Evolutionary conservation across 92 coral and sea anemone genomes (phyloP), one percentile per base, ranked within the genome.

Genomic region (Parazoanthus atlanticus): DNA sequence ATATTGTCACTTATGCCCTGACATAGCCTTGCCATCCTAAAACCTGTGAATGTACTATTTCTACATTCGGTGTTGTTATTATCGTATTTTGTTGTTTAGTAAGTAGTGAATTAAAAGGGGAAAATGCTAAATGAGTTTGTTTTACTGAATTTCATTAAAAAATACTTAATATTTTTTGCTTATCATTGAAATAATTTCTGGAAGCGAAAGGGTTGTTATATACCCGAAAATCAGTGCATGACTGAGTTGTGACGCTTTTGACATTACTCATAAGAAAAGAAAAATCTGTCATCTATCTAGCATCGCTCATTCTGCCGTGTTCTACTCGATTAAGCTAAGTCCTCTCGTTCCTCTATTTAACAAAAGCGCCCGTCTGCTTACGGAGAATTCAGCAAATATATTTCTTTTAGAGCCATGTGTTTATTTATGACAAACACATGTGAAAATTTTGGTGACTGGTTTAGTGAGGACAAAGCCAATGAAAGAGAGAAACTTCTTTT

Each of bases 401-500:
- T 67, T 70, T 84, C 66, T 84, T 84, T 84, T 70, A 38, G 49
- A 67, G 67, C 87, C 87, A 84, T 84, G 87, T 84, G 87, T 84
- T 84, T 84, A 56, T 21, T 84, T 84, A 84, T 70, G 87, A 84
- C 38, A 70, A 84, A 71, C 87, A 84, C 87, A 84, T 84, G 86
- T 84, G 87, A 84, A 49, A 16, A 84, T 26, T 38, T 69, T 33
- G 52, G 73, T 81, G 85, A 81, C 74, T 54, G 16, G 69, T 21
- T 82, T 40, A 76, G 73, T 66, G 31, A 69, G 41, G 86, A 83
- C 78, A 84, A 84, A 84, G 87, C 65, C 87, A 84, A 36, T 84
- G 43, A 43, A 84, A 84, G 77, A 13, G 58, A 70, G 85, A 46
- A 65, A 13, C 12, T 19, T 67, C 49, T 84, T 46, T 41, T 17